Evolutionary conservation across 2,113 vertebrate genomes (phyloP), one percentile per base, ranked within the genome.

Genomic region (Paradisaea rubra): DNA sequence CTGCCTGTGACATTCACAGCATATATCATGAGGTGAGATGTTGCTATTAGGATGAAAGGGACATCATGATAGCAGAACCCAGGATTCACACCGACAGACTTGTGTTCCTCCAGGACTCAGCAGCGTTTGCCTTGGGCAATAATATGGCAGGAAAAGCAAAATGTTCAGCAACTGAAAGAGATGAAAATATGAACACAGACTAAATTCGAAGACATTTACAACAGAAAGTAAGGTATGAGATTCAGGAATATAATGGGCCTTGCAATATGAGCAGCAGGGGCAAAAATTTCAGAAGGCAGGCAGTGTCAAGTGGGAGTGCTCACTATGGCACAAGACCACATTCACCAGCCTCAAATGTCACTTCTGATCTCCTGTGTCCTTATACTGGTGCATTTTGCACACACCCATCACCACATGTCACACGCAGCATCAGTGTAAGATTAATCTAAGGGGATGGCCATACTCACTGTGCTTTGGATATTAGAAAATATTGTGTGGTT

Each of bases 71-170:
- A 88, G n/a, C 59, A 82, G 47, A 89, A 73, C 19, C 78, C 79
- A 80, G 74, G 50, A 94, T 91, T 86, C 93, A 72, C 53, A 82
- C 23, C 5, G 2, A 86, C 56, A 88, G 68, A 78, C 44, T 47
- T 59, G 42, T 86, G 47, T 7, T 88, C 69, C 83, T 95, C 64
- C 80, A 93, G 76, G 76, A 86, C 54, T 27, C 44, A 10, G 83
- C 76, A 81, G 77, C 49, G 19, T 19, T 86, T 89, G 83, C 83
- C 86, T 87, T 53, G 44, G 84, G 92, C 86, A 96, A 91, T 37
- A 68, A 93, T 52, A 87, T 42, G 65, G 69, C 60, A 92, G 44
- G 33, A 49, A 89, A 92, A 89, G 77, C 39, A 84, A 92, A 96
- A 95, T 1, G 4, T 91, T 85, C 90, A 94, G 45, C 50, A 47